Conservation (phyloP, 2,113 vertebrate genomes). For the Equus przewalskii region DNA sequence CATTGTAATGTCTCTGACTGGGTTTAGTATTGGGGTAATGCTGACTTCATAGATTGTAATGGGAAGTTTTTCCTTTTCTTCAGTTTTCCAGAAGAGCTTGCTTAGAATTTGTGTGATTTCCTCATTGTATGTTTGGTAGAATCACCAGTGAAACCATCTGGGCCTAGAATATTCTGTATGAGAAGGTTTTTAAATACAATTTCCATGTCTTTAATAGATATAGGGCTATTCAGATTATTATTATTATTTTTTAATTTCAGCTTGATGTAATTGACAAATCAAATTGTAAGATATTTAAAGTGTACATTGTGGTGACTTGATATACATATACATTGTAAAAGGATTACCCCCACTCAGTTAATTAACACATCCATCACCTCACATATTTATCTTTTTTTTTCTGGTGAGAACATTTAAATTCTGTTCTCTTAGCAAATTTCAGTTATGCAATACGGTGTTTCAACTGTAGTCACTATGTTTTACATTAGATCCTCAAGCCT, state of each 20-base stretch:
- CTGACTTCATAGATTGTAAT: neutral
- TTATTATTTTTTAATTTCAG: neutral
- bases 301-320: no score
- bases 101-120: neutral
- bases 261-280: neutral
- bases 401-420: no score
- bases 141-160: neutral
- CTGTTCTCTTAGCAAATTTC: no score
- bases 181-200: neutral
- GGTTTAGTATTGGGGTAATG: neutral
- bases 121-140: neutral
- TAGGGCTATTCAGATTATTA: neutral
- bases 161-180: neutral
- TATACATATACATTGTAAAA: no score
- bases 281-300: no score
- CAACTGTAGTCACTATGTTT: no score
- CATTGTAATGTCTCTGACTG: neutral
- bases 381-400: no score
- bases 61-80: neutral
- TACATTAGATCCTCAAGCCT: no score
- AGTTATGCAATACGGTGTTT: no score
- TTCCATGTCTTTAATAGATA: neutral
- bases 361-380: no score
- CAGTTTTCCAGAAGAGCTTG: neutral
- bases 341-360: no score